These are phyloP conservation scores for Agriotes lineatus DNA, from an alignment of 2,888 invertebrate species.

Conservation along the genomic window DNA sequence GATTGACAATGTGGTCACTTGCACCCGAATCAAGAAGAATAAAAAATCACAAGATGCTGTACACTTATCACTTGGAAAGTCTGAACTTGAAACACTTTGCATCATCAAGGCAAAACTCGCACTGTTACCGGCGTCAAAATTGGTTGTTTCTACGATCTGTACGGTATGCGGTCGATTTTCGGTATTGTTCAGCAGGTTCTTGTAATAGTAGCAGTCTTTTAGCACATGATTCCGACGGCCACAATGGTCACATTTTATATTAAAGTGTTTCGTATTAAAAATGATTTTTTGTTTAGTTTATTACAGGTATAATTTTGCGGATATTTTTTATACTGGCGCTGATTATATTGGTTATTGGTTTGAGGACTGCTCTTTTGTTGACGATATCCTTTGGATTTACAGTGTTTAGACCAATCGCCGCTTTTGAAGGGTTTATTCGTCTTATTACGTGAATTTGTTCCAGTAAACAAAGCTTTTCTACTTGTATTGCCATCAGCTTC, in stretches of 20 bases:
- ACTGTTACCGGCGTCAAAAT: neutral
- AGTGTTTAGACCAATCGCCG: no score
- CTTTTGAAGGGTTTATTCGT: no score
- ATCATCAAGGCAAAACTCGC: neutral
- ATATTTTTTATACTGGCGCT: no score
- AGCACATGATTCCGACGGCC: neutral
- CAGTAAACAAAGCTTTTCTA: no score
- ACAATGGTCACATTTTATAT: neutral
- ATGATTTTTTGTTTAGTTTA: no score
- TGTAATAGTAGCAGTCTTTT: neutral
- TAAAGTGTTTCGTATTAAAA: neutral
- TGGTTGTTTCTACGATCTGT: neutral
- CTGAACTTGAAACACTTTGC: no score
- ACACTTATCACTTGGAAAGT: no score
- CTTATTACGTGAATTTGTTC: no score
- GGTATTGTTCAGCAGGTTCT: neutral
- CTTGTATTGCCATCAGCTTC: neutral
- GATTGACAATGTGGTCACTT: slow-evolving; percentile 31
- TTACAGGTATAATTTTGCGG: no score
- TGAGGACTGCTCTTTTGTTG: no score
- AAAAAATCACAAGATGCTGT: slow-evolving; percentile 14
- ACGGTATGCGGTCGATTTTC: neutral
- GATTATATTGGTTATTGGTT: no score
- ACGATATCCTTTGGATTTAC: no score
- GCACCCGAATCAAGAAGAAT: slow-evolving; percentile 30